phyloP scores from a whole-genome alignment of 1,140 invertebrate genomes.

The Leptinotarsa texana region DNA sequence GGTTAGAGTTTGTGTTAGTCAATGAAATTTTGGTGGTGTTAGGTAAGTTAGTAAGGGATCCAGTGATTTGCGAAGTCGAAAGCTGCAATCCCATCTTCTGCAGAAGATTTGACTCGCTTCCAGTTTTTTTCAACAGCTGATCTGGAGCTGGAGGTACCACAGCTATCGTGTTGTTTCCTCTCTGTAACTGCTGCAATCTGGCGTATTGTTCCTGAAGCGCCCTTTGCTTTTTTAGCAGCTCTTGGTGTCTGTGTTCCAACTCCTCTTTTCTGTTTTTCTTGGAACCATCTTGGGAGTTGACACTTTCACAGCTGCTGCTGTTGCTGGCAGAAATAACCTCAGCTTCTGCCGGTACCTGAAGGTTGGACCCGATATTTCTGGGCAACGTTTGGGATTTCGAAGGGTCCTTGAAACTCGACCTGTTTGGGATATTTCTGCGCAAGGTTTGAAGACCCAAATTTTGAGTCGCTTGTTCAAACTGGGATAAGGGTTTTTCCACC shows the following conservation, averaged over 20 bases:
- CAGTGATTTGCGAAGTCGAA: constrained; percentile 63
- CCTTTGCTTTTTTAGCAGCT: constrained; percentile 81
- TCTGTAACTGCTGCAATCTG: constrained; percentile 80
- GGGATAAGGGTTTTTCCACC: constrained; percentile 50
- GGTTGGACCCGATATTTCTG: constrained; percentile 53
- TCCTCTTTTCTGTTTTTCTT: constrained; percentile 71
- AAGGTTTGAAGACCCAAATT: constrained; percentile 52
- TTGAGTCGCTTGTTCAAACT: constrained; percentile 54
- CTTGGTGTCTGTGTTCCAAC: constrained; percentile 82
- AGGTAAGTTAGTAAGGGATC: constrained; percentile 66
- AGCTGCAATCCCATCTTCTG: constrained; percentile 80
- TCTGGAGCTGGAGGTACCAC: constrained; percentile 64
- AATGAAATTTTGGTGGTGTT: constrained; percentile 47
- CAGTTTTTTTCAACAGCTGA: constrained; percentile 79
- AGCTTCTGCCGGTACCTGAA: constrained; percentile 48
- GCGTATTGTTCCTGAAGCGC: constrained; percentile 88
- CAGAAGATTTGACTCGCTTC: constrained; percentile 84
- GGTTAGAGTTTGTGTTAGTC: constrained; percentile 42
- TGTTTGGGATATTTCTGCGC: constrained; percentile 50
- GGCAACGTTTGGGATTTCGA: constrained; percentile 53
- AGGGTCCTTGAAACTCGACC: constrained; percentile 52
- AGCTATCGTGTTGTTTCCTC: constrained; percentile 68
- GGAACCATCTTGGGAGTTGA: constrained; percentile 73
- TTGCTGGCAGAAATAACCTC: constrained; percentile 61
- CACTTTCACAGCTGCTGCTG: constrained; percentile 73